A percentile compares a stretch with the other conserved stretches of the same genome.
phyloP scores from a whole-genome alignment of 2,113 vertebrate species.

The Collichthys lucidus region DNA sequence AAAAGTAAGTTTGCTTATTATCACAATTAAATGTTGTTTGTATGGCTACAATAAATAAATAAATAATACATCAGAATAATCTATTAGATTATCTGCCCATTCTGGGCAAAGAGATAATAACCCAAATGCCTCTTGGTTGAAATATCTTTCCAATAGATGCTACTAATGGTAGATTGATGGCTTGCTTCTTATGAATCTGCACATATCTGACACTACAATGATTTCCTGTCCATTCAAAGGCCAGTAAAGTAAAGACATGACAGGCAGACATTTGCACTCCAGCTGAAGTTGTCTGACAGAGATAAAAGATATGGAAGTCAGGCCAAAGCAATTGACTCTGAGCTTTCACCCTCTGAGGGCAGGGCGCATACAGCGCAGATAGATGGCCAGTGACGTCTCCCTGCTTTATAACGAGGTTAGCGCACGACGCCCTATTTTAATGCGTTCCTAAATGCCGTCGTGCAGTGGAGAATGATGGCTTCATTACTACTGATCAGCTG shows the following conservation, averaged over 20 bases:
- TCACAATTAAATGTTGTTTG: too few species aligned
- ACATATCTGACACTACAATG: not conserved
- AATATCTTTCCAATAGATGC: not conserved
- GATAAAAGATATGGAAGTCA: slow-evolving; percentile 35
- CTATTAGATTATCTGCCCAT: not conserved
- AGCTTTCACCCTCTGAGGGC: slow-evolving; percentile 50
- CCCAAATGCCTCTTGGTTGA: not conserved
- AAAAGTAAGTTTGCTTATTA: too few species aligned
- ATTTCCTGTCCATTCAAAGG: not conserved
- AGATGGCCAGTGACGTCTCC: slow-evolving; percentile 42
- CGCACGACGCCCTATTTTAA: slow-evolving; percentile 50
- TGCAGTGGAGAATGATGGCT: slow-evolving; percentile 50
- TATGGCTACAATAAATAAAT: not conserved
- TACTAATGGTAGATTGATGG: too few species aligned
- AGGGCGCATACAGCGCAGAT: slow-evolving; percentile 49
- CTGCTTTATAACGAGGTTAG: slow-evolving; percentile 50
- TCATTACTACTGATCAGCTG: slow-evolving; percentile 66
- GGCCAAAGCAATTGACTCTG: slow-evolving; percentile 55
- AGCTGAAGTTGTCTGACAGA: slow-evolving; percentile 40
- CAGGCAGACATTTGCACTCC: not conserved
- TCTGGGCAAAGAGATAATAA: not conserved
- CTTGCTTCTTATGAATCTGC: not conserved
- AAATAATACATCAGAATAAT: not conserved
- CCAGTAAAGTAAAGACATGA: not conserved
- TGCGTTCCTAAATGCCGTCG: slow-evolving; percentile 62